Conservation (phyloP, 2,113 vertebrate genomes). For the Ploceus nigricollis region DNA sequence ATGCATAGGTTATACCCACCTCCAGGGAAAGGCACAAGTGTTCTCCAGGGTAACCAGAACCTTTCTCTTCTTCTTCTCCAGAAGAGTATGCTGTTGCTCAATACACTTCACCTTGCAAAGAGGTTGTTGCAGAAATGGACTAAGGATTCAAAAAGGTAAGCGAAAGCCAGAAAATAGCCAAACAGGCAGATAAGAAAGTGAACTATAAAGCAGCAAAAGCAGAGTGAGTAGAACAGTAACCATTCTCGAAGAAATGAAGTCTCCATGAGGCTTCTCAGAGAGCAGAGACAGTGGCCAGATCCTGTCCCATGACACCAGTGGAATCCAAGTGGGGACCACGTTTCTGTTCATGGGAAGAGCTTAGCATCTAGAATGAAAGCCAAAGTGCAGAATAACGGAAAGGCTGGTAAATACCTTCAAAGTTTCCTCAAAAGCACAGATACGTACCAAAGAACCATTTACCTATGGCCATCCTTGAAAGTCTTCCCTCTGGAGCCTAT, state of each 20-base stretch:
- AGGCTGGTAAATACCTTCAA: neutral
- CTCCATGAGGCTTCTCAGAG: neutral
- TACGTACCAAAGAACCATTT: neutral
- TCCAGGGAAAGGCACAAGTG: neutral
- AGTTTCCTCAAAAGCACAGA: neutral
- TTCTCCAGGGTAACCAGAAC: neutral
- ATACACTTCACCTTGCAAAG: conserved; percentile 55
- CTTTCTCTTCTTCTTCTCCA: conserved; percentile 12
- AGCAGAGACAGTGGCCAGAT: neutral
- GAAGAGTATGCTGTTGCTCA: conserved; percentile 67
- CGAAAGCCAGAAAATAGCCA: neutral
- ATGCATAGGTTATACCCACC: neutral
- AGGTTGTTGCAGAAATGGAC: neutral
- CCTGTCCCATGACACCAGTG: neutral
- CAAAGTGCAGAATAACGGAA: neutral
- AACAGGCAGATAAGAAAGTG: neutral
- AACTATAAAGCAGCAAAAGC: neutral
- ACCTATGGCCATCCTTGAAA: neutral
- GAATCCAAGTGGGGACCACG: neutral
- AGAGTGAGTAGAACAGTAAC: neutral
- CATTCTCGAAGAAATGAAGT: accelerated
- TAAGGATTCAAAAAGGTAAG: neutral
- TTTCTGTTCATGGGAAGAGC: neutral
- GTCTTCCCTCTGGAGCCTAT: neutral
- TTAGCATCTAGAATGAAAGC: neutral